A percentile compares a stretch with the other conserved stretches of the same genome.
Evolutionary conservation across 2,113 vertebrate species (phyloP).

Genomic region (Podilymbus podiceps): DNA sequence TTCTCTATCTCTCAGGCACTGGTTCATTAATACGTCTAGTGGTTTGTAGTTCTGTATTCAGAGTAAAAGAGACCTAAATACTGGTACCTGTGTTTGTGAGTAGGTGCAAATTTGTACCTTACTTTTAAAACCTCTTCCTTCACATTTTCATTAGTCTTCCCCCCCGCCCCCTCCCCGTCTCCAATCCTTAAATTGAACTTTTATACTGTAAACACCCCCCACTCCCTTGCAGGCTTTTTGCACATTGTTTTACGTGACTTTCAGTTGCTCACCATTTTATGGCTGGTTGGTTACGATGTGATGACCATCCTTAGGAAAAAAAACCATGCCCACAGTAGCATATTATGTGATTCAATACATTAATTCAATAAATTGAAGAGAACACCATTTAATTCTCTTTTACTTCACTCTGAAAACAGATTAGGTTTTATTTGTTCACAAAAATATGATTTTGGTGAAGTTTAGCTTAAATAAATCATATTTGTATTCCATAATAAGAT

Average conservation of each 20-base stretch:
- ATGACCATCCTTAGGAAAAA: neutral
- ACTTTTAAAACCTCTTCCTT: neutral
- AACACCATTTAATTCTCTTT: neutral
- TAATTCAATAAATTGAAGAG: neutral
- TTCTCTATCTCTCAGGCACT: neutral
- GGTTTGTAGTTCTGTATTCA: neutral
- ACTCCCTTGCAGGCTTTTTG: neutral
- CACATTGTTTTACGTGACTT: neutral
- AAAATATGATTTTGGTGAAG: slow-evolving; percentile 13
- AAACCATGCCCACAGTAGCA: neutral
- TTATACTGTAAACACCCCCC: neutral
- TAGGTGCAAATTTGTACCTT: neutral
- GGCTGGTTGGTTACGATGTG: neutral
- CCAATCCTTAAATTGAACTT: neutral
- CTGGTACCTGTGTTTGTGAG: neutral
- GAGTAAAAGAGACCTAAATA: neutral
- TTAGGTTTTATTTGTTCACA: neutral
- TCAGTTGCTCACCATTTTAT: neutral
- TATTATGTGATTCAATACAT: slow-evolving; percentile 4
- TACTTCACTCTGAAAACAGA: neutral
- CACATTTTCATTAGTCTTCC: too few relatives aligned
- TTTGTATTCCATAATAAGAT: slow-evolving; percentile 34
- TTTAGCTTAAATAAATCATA: slow-evolving; percentile 21
- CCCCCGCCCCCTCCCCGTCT: neutral
- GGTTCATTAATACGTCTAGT: neutral